Base-by-base conservation (phyloP, 2,797 vertebrate species). In the Falco cherrug region DNA sequence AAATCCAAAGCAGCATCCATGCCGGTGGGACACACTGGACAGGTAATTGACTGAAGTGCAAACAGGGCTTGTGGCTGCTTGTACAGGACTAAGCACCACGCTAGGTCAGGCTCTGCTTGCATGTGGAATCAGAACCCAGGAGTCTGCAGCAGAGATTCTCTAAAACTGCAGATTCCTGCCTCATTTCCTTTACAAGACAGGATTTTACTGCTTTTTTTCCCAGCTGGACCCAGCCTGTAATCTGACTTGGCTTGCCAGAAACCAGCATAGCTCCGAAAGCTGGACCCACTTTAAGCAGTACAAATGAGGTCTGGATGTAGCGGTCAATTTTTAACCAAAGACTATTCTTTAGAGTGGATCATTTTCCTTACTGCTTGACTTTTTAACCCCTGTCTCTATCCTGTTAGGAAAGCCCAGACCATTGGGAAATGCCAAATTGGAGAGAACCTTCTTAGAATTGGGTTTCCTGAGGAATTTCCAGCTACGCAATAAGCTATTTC, bases 401-500 rank as follows among this genome's bases (percentile, higher is more conserved):
- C 93, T 95, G 74, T 77, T 35, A 69, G 84, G 60, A 87, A 67
- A 92, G 67, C 51, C 71, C 75, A 26, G 75, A 31, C 31, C 6
- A 1, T 4, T 8, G 13, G 74, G 54, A 94, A 76, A 89, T 57
- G 74, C 60, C 90, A 76, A 37, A 35, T 63, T 73, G 6, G 4
- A 70, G 81, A 73, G 16, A 13, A 41, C 35, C 17, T 68, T 50
- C 33, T 84, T 0, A 37, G 51, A 47, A 26, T 8, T 4, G 4
- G 25, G 9, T 50, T 97, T 93, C 89, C 96, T 85, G 84, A 87
- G 74, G 64, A 76, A 73, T 54, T 92, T 65, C 63, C 74, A 63
- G 74, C 74, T 4, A 54, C 1, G 8, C 53, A 16, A 48, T 26
- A 43, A 91, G 53, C 43, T 7, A 12, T 50, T 93, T 75, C 69